Base-by-base conservation (phyloP, 1,140 invertebrate species). In the Ladona fulva region DNA sequence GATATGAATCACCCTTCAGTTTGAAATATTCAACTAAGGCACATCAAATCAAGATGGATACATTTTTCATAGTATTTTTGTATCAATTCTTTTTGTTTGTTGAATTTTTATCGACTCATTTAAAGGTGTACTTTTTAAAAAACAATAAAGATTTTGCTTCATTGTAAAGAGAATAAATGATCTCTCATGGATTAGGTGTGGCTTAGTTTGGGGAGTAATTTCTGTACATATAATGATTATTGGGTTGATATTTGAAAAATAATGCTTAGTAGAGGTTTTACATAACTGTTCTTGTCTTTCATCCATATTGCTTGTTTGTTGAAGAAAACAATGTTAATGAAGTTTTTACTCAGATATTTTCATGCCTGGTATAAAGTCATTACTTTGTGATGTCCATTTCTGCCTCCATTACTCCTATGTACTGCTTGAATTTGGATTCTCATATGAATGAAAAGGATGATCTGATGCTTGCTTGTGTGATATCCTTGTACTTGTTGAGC, bases 161-260 rank as follows among this genome's bases (percentile, higher is more conserved):
- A 66, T 66, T 66, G 12, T 66, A 6, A 66, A 19, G 52, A 66
- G 52, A 66, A 66, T 37, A 37, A 66, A 66, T 66, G 14, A 66
- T 22, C 52, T 66, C 52, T 19, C n/a, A 66, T 66, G 52, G 52
- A 66, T 76, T n/a, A 76, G 75, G 75, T 76, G 75, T 76, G 75
- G 75, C 75, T 76, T 76, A 76, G 75, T 76, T 76, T 25, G 75
- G 25, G 22, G 29, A 37, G 25, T 76, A 22, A 76, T 42, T 76
- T 37, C 25, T 76, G 75, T 76, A 42, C 74, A 25, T 74, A 22
- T 14, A 24, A 25, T 24, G n/a, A 76, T 0, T 76, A 29, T 76
- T 76, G 42, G n/a, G 52, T 66, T 66, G n/a, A 19, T 22, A 66
- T 19, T 22, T 66, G 16, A 66, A 66, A 66, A 16, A 66, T 66